Conservation (phyloP, 2,113 vertebrate genomes). For the Cryptoleucopteryx plumbea region DNA sequence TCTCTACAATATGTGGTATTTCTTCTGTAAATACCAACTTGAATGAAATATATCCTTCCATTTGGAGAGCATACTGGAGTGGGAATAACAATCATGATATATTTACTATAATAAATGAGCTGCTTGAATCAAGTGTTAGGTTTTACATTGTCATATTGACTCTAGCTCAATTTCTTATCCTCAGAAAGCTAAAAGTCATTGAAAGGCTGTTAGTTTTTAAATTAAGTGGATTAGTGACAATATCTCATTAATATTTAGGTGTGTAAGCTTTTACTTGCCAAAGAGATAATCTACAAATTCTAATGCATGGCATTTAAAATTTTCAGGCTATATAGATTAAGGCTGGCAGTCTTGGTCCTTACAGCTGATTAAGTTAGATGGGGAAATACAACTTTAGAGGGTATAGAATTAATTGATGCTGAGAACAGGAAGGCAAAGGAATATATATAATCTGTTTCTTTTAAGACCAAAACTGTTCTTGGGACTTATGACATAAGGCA, state of each 20-base stretch:
- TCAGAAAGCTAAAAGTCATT: constrained; percentile 19
- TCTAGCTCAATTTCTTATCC: neutral
- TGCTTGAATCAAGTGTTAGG: constrained; percentile 9
- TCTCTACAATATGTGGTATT: neutral
- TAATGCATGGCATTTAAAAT: neutral
- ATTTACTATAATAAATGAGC: constrained; percentile 27
- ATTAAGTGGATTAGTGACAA: neutral
- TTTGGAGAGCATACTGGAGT: neutral
- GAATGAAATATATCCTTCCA: constrained; percentile 25
- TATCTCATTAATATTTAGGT: constrained; percentile 28
- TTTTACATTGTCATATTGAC: neutral
- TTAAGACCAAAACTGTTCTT: neutral
- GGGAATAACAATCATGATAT: neutral
- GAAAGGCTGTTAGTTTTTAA: constrained; percentile 18
- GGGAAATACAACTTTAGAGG: neutral
- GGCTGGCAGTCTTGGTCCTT: neutral
- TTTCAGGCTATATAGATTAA: neutral
- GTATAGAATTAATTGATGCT: neutral
- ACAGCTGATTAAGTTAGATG: neutral
- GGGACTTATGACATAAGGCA: neutral
- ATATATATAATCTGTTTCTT: neutral
- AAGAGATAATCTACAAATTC: neutral
- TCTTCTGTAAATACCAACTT: constrained; percentile 18
- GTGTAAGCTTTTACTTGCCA: neutral
- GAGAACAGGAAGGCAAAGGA: neutral